A percentile compares a stretch with the other conserved stretches of the same genome.
These are phyloP conservation scores for Solea senegalensis DNA, from an alignment of 2,113 vertebrate species.

Conservation along the genomic window DNA sequence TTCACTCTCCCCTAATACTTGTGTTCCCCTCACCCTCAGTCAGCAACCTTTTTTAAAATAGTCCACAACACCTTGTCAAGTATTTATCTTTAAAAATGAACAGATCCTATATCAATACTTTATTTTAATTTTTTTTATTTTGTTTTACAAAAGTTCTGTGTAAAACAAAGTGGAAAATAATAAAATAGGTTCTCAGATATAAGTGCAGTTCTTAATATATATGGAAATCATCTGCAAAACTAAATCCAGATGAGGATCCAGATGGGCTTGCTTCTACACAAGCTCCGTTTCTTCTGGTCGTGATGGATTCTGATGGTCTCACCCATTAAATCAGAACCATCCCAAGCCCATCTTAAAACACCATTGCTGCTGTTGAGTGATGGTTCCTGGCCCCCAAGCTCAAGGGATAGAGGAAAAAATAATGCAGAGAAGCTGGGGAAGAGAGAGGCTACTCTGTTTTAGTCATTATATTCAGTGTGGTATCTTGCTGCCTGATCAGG, in stretches of 20 bases:
- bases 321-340: constrained; percentile 33
- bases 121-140: constrained; percentile 2
- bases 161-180: constrained; percentile 13
- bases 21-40: constrained; percentile 44
- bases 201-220: constrained; percentile 22
- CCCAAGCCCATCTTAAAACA: constrained; percentile 55
- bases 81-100: constrained; percentile 16
- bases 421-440: not conserved
- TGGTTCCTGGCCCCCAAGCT: constrained; percentile 49
- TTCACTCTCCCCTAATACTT: constrained; percentile 40
- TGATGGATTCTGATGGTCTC: constrained; percentile 43
- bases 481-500: constrained; percentile 30
- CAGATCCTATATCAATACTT: not conserved
- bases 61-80: constrained; percentile 21
- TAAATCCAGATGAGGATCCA: constrained; percentile 49
- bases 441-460: constrained; percentile 57
- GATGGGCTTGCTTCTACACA: constrained; percentile 37
- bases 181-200: constrained; percentile 31
- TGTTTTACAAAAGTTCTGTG: not conserved
- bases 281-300: constrained; percentile 33
- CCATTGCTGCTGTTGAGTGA: constrained; percentile 54
- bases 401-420: constrained; percentile 11
- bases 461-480: constrained; percentile 53
- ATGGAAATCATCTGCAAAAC: constrained; percentile 26
- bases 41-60: constrained; percentile 28